Percentiles rank a stretch among this genome's conserved stretches.
Evolutionary conservation across 2,113 vertebrate genomes (phyloP).

Genomic region (Psittacus erithacus): DNA sequence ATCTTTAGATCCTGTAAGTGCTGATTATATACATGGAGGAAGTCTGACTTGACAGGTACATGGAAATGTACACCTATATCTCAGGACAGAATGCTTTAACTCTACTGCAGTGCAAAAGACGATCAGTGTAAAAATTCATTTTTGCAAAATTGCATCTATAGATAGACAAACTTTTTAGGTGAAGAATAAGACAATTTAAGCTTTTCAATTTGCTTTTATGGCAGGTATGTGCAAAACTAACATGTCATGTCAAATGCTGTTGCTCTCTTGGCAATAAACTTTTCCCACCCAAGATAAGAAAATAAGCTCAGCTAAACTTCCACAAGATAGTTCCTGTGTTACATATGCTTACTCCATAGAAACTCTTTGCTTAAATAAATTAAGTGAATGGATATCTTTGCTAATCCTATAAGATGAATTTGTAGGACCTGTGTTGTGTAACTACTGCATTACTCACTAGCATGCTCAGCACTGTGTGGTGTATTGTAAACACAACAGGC

Average conservation of each 20-base stretch:
- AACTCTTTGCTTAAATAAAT: not conserved
- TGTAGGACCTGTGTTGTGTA: not conserved
- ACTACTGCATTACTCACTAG: not conserved
- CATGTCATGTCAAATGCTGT: not conserved
- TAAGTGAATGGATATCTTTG: not conserved
- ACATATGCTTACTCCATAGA: not conserved
- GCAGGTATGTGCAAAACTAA: not conserved
- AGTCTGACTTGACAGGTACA: not conserved
- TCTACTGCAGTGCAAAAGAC: not conserved
- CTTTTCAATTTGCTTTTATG: conserved; percentile 12
- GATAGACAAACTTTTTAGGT: not conserved
- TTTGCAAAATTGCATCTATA: not conserved
- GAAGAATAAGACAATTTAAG: not conserved
- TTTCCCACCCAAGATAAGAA: not conserved
- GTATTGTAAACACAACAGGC: not conserved
- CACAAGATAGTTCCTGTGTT: not conserved
- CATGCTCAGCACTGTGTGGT: fast-evolving
- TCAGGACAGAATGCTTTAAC: not conserved
- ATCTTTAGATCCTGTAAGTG: not conserved
- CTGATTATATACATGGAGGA: not conserved
- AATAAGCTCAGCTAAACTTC: not conserved
- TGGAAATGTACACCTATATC: not conserved
- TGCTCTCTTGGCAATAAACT: not conserved
- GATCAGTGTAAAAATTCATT: not conserved
- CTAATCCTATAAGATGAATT: not conserved